A percentile compares a stretch with the other conserved stretches of the same genome.
phyloP scores from a whole-genome alignment of 2,113 vertebrate genomes.

The Crotalus helleri region DNA sequence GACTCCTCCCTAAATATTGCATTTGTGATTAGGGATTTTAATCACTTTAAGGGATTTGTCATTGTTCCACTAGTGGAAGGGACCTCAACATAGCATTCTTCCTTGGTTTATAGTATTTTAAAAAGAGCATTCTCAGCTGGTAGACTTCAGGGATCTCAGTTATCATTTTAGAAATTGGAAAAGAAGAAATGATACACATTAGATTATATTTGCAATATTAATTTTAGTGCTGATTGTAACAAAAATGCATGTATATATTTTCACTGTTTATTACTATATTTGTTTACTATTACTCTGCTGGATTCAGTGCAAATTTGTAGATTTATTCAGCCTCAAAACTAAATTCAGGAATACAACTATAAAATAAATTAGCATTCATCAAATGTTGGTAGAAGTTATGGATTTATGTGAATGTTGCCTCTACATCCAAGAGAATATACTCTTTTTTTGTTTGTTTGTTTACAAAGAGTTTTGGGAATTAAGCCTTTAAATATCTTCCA shows the following conservation, averaged over 20 bases:
- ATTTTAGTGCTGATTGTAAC: neutral
- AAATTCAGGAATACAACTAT: neutral
- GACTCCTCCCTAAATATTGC: neutral
- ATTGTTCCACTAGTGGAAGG: neutral
- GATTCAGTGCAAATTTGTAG: neutral
- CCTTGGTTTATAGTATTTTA: neutral
- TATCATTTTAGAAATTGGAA: neutral
- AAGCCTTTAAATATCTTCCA: neutral
- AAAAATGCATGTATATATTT: neutral
- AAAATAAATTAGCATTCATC: neutral
- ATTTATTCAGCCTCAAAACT: neutral
- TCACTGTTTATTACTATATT: neutral
- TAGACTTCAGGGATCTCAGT: neutral
- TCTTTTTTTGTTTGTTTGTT: neutral
- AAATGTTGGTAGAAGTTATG: neutral
- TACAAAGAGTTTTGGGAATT: neutral
- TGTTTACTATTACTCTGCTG: neutral
- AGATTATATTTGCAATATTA: neutral
- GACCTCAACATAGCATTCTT: neutral
- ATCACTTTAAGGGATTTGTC: neutral
- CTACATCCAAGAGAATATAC: neutral
- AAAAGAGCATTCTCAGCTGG: neutral
- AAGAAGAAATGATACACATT: neutral
- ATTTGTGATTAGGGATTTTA: neutral
- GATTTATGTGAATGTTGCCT: neutral